Evolutionary conservation across 2,797 vertebrate genomes (phyloP), one percentile per base, ranked within the genome.

Genomic region (Natrix natrix): DNA sequence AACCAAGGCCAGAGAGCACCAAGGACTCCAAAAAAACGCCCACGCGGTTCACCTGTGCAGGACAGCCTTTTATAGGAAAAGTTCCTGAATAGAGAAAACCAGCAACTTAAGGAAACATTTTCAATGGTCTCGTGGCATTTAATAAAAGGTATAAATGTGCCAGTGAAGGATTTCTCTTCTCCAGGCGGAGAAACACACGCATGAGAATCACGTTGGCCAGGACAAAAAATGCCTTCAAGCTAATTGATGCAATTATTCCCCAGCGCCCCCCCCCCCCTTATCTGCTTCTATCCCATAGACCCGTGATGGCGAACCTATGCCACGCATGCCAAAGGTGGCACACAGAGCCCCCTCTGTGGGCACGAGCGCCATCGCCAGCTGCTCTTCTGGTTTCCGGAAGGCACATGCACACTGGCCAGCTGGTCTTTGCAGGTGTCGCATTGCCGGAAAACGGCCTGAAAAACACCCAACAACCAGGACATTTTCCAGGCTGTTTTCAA

Each of bases 221-320:
- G 4, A 43, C 69, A 78, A 78, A 78, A 78, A 7, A 17, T 78
- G 17, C 17, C 32, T 43, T 78, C 74, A 0, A 1, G 43, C 74
- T 22, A 22, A 78, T 43, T 4, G 32, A 43, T 22, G 74, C 37
- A 20, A 22, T 78, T 43, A 22, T 78, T 78, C 10, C 43, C 4
- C 43, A 43, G 43, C 43, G 0, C 0, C 60, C n/a, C 16, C 0
- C 0, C 60, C n/a, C 16, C 17, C 32, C 22, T 4, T 43, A 11
- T 78, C 37, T 78, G 37, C 17, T 78, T 78, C 74, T 20, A 78
- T 22, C 74, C 4, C 8, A 1, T 43, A 10, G 37, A 43, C 37
- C 43, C 43, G 43, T 2, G 43, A 43, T 43, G 43, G 43, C 43
- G 43, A 43, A 43, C 43, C 43, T 43, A 4, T 43, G 4, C 2